Evolutionary conservation across 1,140 invertebrate genomes (phyloP), one percentile per base, ranked within the genome.

Genomic region (Ceratoteleas bidentatus): DNA sequence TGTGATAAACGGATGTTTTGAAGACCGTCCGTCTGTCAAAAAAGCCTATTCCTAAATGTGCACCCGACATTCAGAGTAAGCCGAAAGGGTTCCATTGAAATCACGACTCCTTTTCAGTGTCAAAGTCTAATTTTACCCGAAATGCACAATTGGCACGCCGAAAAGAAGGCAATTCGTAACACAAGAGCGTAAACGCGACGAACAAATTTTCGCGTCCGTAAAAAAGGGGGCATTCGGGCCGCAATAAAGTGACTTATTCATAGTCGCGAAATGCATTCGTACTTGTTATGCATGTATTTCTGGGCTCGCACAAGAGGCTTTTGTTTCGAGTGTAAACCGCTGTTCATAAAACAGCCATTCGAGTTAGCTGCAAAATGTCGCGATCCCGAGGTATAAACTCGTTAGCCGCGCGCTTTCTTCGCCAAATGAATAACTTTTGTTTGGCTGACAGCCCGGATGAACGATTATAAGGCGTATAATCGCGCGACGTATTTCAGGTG

Each of bases 241-340:
- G 70, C 70, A 69, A 60, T 74, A 81, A 81, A 75, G 70, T 81
- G 70, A 81, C 78, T 81, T 81, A 81, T 81, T 81, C 78, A 81
- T 75, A 74, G 70, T 60, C 36, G 62, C 65, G 43, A 80, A 70
- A 74, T 74, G 77, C 77, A 73, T 73, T 74, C 62, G 68, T 73
- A 52, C 61, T 80, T 58, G 77, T 75, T 75, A 52, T 61, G 54
- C 52, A 75, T 49, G 52, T 75, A 66, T 75, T 81, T 65, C 72
- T 75, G 65, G 45, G 45, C 54, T 72, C n/a, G 65, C n/a, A 75
- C 72, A 81, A 81, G 38, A 74, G 78, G 52, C 78, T 81, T 75
- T 81, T 81, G 78, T 75, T 75, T 70, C 50, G 65, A 75, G 66
- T 70, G 72, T 70, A 70, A 75, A 70, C 62, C 72, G 72, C 78